Base-by-base conservation (phyloP, 2,113 vertebrate species). In the Meriones unguiculatus region DNA sequence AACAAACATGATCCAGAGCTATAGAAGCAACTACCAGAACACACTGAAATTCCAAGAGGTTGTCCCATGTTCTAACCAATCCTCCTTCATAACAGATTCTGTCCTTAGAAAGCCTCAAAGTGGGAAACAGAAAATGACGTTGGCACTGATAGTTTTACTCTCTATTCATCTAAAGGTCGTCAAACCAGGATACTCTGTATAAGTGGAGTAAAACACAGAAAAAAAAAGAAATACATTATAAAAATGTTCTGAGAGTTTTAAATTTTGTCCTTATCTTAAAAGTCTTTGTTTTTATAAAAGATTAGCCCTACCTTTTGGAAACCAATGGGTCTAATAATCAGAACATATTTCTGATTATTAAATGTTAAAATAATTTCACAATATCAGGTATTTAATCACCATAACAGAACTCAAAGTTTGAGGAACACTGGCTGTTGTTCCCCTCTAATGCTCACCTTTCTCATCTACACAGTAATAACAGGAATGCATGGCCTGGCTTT, bases 241-340 rank as follows among this genome's bases (percentile, higher is more conserved):
- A 89, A 90, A 90, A 90, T 76, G 52, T 59, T 93, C 15, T 69
- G 41, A 76, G 10, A 20, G 78, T 70, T 93, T 90, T 59, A 41
- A 78, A 70, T 67, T 35, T 76, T 41, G n/a, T 52, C 50, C 2
- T 84, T 20, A 93, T 50, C 20, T 77, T 59, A 73, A 90, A 91
- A 91, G 77, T 59, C 22, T 57, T 50, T 73, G 14, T 69, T 69
- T 82, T 67, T 20, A 38, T 50, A 38, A 92, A 17, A 64, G 65
- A 93, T 24, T 14, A 54, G 30, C 41, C 24, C 65, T 86, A 1
- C 85, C 28, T 87, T 90, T 87, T 81, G 30, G 18, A 91, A 87
- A 7, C 2, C 9, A 91, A 64, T 46, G 46, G 7, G 28, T 77
- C 32, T 59, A 92, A 76, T 4, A 13, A 57, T 57, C 57, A 57